A percentile compares a stretch with the other conserved stretches of the same genome.
phyloP scores from a whole-genome alignment of 2,113 vertebrate genomes.

The Leiothrix lutea region DNA sequence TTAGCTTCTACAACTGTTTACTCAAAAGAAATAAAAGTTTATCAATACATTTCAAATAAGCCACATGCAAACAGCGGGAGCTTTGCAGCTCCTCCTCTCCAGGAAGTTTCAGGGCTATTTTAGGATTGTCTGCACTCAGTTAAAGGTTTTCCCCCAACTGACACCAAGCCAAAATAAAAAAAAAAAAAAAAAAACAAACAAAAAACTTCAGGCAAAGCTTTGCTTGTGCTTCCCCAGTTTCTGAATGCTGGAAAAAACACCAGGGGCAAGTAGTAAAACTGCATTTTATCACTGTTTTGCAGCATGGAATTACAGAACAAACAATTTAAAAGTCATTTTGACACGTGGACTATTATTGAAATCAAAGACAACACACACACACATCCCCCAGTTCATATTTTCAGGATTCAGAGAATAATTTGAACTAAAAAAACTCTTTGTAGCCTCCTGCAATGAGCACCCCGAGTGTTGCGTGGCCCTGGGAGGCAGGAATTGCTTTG shows the following conservation, averaged over 20 bases:
- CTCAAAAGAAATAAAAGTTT: background rate
- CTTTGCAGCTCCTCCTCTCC: background rate
- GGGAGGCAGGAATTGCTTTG: background rate
- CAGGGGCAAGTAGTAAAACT: background rate
- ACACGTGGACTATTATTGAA: rapidly evolving
- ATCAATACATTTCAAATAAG: background rate
- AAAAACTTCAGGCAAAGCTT: background rate
- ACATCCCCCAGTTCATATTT: background rate
- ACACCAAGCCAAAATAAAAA: background rate
- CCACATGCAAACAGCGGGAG: background rate
- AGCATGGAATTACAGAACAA: background rate
- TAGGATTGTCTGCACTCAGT: background rate
- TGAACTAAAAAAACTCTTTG: background rate
- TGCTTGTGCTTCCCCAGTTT: background rate
- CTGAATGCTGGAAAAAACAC: background rate
- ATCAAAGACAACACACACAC: background rate
- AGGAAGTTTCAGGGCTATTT: background rate
- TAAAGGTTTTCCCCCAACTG: background rate
- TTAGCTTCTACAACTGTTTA: background rate
- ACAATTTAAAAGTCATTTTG: background rate
- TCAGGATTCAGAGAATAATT: background rate
- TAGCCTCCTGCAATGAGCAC: background rate
- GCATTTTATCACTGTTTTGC: background rate
- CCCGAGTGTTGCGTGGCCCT: rapidly evolving
- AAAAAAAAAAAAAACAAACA: background rate